Percentiles rank a stretch among this genome's conserved stretches.
These are phyloP conservation scores for Calyptommatus sinebrachiatus DNA, from an alignment of 2,113 vertebrate genomes.

Conservation along the genomic window DNA sequence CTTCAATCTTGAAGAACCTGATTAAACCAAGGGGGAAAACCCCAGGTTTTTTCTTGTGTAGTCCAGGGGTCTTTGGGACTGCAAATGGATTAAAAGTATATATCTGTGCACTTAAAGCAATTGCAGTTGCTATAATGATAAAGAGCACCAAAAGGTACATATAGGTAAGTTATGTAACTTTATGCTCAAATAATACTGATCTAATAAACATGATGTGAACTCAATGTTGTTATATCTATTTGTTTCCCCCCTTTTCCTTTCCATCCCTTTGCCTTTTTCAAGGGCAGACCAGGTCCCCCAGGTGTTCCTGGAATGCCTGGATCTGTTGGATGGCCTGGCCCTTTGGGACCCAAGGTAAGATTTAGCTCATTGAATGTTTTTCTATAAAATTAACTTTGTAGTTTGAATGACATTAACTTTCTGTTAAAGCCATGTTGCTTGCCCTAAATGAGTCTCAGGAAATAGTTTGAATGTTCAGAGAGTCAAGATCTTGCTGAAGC, in stretches of 20 bases:
- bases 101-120: too few relatives aligned
- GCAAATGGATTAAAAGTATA: too few relatives aligned
- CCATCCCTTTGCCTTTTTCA: conserved; percentile 49
- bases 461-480: too few relatives aligned
- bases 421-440: background rate
- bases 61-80: too few relatives aligned
- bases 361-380: background rate
- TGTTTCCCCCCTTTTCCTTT: background rate
- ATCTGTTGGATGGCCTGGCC: conserved; percentile 85
- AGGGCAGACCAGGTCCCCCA: conserved; percentile 89
- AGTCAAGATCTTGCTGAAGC: too few relatives aligned
- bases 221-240: conserved; percentile 47
- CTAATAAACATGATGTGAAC: background rate
- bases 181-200: background rate
- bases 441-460: background rate
- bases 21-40: too few relatives aligned
- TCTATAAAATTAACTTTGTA: background rate
- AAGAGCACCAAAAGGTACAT: background rate
- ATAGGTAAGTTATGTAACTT: background rate
- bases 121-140: background rate
- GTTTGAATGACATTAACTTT: background rate
- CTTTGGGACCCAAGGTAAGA: conserved; percentile 87
- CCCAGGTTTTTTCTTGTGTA: too few relatives aligned
- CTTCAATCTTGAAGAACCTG: too few relatives aligned
- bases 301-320: conserved; percentile 89